phyloP scores from a whole-genome alignment of 1,140 invertebrate species.

The Trissolcus basalis region DNA sequence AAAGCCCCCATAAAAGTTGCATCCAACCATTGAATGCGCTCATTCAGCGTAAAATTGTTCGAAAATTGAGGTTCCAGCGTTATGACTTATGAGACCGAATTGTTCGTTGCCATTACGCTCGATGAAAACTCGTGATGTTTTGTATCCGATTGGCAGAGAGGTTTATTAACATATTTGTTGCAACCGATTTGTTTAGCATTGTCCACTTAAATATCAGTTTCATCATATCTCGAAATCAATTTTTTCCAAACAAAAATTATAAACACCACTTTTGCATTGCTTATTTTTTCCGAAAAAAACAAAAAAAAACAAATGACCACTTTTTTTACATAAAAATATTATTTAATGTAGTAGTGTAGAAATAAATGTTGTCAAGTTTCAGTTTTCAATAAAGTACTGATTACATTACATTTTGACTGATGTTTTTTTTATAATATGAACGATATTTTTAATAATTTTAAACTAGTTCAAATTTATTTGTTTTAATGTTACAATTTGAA shows the following conservation, averaged over 20 bases:
- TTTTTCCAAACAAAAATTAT: too few species aligned
- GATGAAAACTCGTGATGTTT: conserved; percentile 27
- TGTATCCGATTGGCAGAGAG: neutral
- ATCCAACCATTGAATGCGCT: conserved; percentile 17
- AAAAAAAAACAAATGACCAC: neutral
- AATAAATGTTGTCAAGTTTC: too few species aligned
- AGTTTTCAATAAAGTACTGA: too few species aligned
- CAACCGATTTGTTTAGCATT: neutral
- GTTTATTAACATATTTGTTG: conserved; percentile 33
- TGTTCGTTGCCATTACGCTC: conserved; percentile 25
- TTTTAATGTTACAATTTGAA: too few species aligned
- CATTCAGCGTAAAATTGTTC: conserved; percentile 41
- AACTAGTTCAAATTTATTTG: too few species aligned
- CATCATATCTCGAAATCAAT: neutral
- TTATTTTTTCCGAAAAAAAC: neutral
- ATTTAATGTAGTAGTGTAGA: too few species aligned
- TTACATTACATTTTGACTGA: too few species aligned
- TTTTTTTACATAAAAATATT: too few species aligned
- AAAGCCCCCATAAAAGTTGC: conserved; percentile 32
- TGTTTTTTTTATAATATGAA: too few species aligned
- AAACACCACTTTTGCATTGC: too few species aligned
- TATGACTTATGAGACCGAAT: conserved; percentile 37
- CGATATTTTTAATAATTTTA: too few species aligned
- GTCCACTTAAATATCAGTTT: conserved; percentile 4
- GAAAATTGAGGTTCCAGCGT: conserved; percentile 35